These are phyloP conservation scores for Isotomurus palustris DNA, from an alignment of 2,888 invertebrate genomes.

Conservation along the genomic window DNA sequence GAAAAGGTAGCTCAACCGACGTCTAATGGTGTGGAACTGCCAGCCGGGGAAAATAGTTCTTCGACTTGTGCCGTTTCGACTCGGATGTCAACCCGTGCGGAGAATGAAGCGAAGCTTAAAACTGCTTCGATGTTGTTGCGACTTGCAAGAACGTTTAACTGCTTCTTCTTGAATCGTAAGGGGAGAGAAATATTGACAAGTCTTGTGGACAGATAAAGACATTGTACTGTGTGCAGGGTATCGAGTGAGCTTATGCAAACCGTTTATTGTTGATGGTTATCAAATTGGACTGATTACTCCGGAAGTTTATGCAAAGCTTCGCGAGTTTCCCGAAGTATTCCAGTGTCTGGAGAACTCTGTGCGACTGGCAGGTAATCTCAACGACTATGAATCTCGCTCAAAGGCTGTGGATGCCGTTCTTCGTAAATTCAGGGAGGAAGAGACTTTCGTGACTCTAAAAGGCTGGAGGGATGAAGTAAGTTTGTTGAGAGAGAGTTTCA, in stretches of 20 bases:
- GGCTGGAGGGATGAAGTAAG: slow-evolving; percentile 90
- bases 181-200: neutral
- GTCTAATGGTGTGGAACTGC: no score
- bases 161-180: slow-evolving; percentile 10
- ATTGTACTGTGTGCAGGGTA: slow-evolving; percentile 10
- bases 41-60: no score
- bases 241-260: slow-evolving; percentile 49
- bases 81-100: no score
- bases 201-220: neutral
- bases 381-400: slow-evolving; percentile 77
- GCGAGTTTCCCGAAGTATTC: slow-evolving; percentile 76
- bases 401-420: slow-evolving; percentile 72
- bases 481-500: no score
- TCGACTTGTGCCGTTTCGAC: no score
- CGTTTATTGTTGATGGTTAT: slow-evolving; percentile 81
- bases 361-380: slow-evolving; percentile 79
- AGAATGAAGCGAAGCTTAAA: no score
- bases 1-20: no score
- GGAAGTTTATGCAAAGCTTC: slow-evolving; percentile 74
- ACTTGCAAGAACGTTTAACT: slow-evolving; percentile 9
- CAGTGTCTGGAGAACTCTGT: slow-evolving; percentile 67
- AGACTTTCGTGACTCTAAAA: slow-evolving; percentile 72
- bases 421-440: slow-evolving; percentile 67
- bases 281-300: slow-evolving; percentile 84
- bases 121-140: no score